These are phyloP conservation scores for Aurelia sp. DNA, from an alignment of 30 jellyfish, hydroid and myxozoan genomes.

Conservation along the genomic window DNA sequence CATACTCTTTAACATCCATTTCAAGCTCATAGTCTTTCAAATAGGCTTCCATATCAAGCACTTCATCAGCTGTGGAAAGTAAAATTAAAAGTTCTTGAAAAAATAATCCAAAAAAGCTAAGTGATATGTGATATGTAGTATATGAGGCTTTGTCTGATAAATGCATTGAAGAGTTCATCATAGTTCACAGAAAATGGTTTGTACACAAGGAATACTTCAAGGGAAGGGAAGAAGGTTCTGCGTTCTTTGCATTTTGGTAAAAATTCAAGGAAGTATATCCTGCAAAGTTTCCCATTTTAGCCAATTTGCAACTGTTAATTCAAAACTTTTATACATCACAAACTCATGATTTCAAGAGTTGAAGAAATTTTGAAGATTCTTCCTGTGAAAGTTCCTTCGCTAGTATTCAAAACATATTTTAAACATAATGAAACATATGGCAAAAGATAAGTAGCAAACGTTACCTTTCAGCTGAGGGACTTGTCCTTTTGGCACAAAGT, in stretches of 20 bases:
- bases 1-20: constrained; percentile 17
- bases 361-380: no score
- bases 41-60: constrained; percentile 49
- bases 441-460: background rate
- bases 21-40: constrained; percentile 53
- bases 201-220: background rate
- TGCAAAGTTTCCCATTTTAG: no score
- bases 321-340: no score
- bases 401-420: no score
- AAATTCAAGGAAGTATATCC: no score
- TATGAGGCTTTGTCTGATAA: background rate
- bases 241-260: no score
- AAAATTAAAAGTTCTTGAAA: background rate
- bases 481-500: constrained; percentile 32
- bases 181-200: background rate
- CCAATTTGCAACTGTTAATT: no score
- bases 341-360: no score
- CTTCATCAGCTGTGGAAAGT: constrained; percentile 47
- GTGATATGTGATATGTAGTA: no score
- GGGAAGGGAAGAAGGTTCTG: no score
- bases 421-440: background rate
- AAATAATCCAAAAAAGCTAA: background rate
- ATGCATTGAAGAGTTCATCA: background rate
- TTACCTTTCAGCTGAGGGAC: constrained; percentile 8
- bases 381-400: no score